Conservation (phyloP, 2,113 vertebrate species). For the Connochaetes taurinus region DNA sequence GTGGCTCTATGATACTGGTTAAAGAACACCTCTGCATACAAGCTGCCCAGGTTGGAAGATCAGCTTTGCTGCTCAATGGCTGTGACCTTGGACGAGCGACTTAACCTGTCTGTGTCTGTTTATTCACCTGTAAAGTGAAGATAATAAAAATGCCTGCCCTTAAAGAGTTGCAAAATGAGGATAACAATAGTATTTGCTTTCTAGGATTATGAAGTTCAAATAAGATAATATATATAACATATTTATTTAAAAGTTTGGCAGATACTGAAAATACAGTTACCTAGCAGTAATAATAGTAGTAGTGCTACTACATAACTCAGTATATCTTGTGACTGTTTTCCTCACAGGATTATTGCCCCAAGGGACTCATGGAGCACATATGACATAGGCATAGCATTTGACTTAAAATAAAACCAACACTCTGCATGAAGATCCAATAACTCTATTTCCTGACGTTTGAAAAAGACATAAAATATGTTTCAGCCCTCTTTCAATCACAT, state of each 20-base stretch:
- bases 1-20: background rate
- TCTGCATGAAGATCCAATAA: background rate
- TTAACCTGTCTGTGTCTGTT: background rate
- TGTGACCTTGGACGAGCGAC: background rate
- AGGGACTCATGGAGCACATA: background rate
- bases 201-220: background rate
- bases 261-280: background rate
- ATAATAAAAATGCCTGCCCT: background rate
- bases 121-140: background rate
- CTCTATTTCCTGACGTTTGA: background rate
- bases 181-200: background rate
- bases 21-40: background rate
- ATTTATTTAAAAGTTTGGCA: background rate
- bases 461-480: conserved; percentile 33
- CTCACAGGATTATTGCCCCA: background rate
- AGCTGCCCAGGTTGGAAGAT: background rate
- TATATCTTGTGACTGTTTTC: background rate
- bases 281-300: background rate
- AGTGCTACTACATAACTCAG: background rate
- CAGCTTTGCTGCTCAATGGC: background rate
- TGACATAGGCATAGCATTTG: background rate
- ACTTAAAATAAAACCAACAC: conserved; percentile 1
- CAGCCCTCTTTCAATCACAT: background rate
- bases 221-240: background rate
- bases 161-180: background rate